phyloP scores from a whole-genome alignment of 2,888 invertebrate species.

The Dusona sp. region DNA sequence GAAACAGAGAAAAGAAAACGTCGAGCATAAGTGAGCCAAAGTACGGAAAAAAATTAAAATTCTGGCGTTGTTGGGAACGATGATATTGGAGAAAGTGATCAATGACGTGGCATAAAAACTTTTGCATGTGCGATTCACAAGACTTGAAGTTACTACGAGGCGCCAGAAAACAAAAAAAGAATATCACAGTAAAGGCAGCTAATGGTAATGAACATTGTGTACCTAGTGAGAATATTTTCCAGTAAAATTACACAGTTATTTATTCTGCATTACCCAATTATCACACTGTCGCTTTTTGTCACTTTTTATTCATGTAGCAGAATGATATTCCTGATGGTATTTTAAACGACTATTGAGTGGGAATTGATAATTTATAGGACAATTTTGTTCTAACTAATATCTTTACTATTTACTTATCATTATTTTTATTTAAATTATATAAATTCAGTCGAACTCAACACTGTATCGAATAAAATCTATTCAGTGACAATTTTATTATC shows the following conservation, averaged over 20 bases:
- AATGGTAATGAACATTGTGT: conserved; percentile 1
- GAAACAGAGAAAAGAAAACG: conserved; percentile 24
- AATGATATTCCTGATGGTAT: not conserved
- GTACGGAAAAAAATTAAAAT: not conserved
- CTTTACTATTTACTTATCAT: not conserved
- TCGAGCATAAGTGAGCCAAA: not conserved
- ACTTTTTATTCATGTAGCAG: not conserved
- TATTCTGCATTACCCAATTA: not conserved
- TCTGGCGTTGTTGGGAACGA: conserved; percentile 19
- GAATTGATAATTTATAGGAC: not conserved
- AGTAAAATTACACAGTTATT: conserved; percentile 1
- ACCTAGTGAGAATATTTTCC: not conserved
- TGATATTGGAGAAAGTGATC: conserved; percentile 62
- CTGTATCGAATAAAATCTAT: not conserved
- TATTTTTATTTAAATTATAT: not conserved
- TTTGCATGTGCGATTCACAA: conserved; percentile 22
- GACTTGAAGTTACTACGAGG: not conserved
- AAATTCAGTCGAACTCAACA: not conserved
- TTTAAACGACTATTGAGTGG: conserved; percentile 7
- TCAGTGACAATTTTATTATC: not conserved
- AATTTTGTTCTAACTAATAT: not conserved
- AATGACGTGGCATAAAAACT: conserved; percentile 49
- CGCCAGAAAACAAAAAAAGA: not conserved
- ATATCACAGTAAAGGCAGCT: not conserved
- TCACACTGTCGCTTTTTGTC: not conserved